Conservation (phyloP, 2,113 vertebrate genomes). For the Tachysurus fulvidraco region DNA sequence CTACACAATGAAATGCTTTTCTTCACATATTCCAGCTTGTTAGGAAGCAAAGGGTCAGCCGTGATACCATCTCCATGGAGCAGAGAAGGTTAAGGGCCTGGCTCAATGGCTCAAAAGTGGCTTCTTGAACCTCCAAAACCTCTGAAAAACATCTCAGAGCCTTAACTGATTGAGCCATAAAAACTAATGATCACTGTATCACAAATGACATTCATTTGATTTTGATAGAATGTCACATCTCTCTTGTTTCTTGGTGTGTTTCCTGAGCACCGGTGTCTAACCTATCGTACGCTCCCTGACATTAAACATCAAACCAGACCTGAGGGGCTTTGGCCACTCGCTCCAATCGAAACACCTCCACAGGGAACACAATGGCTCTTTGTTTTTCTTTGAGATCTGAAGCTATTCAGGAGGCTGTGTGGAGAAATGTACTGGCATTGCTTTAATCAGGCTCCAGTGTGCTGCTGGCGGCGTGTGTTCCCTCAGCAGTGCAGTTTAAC, state of each 20-base stretch:
- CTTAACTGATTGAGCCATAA: no score
- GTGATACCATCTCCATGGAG: no score
- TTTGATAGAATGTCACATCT: neutral
- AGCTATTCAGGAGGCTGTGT: neutral
- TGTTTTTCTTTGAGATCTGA: conserved; percentile 1
- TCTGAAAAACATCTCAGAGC: neutral
- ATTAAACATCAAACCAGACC: neutral
- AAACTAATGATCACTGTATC: neutral
- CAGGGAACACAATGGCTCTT: conserved; percentile 19
- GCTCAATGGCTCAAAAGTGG: no score
- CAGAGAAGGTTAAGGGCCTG: no score
- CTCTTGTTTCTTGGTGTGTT: neutral
- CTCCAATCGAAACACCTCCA: neutral
- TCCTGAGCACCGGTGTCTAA: neutral
- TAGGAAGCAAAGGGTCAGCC: no score
- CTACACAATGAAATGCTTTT: no score
- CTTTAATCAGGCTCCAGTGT: conserved; percentile 24
- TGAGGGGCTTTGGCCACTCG: neutral
- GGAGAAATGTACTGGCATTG: conserved; percentile 12
- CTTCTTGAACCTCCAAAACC: no score
- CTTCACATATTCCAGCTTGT: no score
- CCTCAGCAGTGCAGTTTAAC: neutral
- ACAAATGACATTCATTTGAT: neutral
- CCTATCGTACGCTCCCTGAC: neutral
- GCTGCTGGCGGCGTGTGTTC: conserved; percentile 19